Percentiles rank a stretch among this genome's conserved stretches.
Evolutionary conservation across 2,888 invertebrate species (phyloP).

Genomic region (Apamea anceps): DNA sequence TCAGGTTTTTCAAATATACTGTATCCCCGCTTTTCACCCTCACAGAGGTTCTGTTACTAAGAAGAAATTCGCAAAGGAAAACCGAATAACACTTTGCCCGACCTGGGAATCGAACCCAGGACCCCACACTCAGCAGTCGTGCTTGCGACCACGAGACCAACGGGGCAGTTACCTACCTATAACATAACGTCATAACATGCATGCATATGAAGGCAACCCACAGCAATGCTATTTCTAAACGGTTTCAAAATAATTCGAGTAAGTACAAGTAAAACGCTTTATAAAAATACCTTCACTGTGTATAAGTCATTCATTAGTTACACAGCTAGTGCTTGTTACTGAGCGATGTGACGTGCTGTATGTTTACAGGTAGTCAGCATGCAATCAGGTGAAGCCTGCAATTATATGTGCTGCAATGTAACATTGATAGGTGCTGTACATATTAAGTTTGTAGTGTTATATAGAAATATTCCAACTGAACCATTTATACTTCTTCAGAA

Average conservation of each 20-base stretch:
- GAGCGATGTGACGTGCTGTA: not conserved
- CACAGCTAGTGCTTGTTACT: not conserved
- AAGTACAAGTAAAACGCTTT: not conserved
- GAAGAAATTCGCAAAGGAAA: too few species aligned
- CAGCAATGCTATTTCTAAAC: not conserved
- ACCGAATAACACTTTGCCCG: too few species aligned
- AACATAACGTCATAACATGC: not conserved
- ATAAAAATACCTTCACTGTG: not conserved
- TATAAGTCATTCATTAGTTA: not conserved
- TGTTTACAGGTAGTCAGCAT: not conserved
- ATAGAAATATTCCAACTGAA: constrained; percentile 7
- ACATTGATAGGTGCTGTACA: too few species aligned
- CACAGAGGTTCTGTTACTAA: too few species aligned
- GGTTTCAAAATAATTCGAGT: not conserved
- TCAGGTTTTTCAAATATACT: too few species aligned
- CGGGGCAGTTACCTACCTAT: too few species aligned
- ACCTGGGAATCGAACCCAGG: too few species aligned
- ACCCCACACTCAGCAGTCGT: too few species aligned
- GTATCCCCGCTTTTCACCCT: too few species aligned
- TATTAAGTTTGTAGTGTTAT: not conserved
- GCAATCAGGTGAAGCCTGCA: not conserved
- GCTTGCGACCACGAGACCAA: too few species aligned
- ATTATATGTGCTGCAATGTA: not conserved
- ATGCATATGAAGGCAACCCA: not conserved
- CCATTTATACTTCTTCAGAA: constrained; percentile 3